Percentiles rank a stretch among this genome's conserved stretches.
Conservation (phyloP, 2,113 vertebrate species). For the Gobio gobio region DNA sequence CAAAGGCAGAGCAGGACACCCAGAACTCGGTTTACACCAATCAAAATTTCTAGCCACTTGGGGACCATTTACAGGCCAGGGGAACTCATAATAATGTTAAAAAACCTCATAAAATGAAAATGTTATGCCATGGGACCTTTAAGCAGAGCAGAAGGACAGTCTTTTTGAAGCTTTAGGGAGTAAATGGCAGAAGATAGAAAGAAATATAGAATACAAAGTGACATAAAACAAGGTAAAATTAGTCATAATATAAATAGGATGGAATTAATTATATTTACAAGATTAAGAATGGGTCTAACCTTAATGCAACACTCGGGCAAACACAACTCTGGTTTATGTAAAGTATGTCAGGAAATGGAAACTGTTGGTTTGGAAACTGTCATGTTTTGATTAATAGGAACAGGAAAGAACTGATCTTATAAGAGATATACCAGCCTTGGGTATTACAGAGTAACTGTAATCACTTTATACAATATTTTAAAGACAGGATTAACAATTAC, state of each 20-base stretch:
- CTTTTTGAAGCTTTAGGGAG: background rate
- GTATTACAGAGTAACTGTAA: too few relatives aligned
- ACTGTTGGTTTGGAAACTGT: too few relatives aligned
- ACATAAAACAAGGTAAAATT: background rate
- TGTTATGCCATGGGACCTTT: too few relatives aligned
- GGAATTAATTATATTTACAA: background rate
- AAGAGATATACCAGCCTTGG: background rate
- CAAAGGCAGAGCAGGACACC: too few relatives aligned
- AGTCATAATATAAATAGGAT: background rate
- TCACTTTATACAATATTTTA: background rate
- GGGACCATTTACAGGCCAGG: too few relatives aligned
- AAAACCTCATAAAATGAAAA: too few relatives aligned
- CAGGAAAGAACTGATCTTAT: background rate
- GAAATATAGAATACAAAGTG: background rate
- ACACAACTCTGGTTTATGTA: background rate
- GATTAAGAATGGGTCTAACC: background rate
- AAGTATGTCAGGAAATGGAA: background rate
- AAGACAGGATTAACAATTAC: too few relatives aligned
- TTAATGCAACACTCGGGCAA: background rate
- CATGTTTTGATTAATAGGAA: background rate
- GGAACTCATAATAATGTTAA: too few relatives aligned
- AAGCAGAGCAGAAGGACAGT: background rate
- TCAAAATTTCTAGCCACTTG: too few relatives aligned
- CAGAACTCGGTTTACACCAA: too few relatives aligned
- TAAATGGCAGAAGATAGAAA: background rate